Conservation (phyloP, 1,140 invertebrate genomes). For the Saxidomus purpurata region DNA sequence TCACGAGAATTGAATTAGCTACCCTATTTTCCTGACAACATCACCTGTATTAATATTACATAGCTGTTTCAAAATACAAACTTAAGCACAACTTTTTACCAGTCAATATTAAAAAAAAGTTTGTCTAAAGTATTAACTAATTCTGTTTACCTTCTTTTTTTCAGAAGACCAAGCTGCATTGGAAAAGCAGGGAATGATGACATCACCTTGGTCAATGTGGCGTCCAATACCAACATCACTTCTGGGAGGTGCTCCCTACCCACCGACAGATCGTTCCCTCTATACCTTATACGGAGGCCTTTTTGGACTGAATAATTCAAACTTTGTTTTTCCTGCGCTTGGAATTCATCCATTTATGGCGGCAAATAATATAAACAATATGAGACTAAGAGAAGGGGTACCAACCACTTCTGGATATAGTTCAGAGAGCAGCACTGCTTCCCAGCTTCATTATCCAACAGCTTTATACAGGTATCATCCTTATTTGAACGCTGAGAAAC, state of each 20-base stretch:
- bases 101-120: too few species aligned
- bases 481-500: conserved; percentile 73
- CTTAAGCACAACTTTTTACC: too few species aligned
- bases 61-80: too few species aligned
- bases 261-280: conserved; percentile 72
- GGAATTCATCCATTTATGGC: conserved; percentile 75
- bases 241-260: conserved; percentile 69
- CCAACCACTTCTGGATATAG: conserved; percentile 48
- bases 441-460: conserved; percentile 70
- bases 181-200: conserved; percentile 75
- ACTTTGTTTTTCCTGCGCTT: conserved; percentile 74
- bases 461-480: conserved; percentile 74
- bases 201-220: conserved; percentile 78
- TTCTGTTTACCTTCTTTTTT: too few species aligned
- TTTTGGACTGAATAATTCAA: conserved; percentile 77
- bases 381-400: conserved; percentile 71
- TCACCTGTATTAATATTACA: too few species aligned
- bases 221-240: conserved; percentile 77
- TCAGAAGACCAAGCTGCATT: conserved; percentile 71
- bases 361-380: conserved; percentile 71
- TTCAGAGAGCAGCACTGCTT: conserved; percentile 22
- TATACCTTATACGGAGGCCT: conserved; percentile 80
- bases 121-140: too few species aligned
- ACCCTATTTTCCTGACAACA: too few species aligned
- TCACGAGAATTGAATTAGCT: too few species aligned